These are phyloP conservation scores for Celastrina argiolus DNA, from an alignment of 2,888 invertebrate species.

Conservation along the genomic window DNA sequence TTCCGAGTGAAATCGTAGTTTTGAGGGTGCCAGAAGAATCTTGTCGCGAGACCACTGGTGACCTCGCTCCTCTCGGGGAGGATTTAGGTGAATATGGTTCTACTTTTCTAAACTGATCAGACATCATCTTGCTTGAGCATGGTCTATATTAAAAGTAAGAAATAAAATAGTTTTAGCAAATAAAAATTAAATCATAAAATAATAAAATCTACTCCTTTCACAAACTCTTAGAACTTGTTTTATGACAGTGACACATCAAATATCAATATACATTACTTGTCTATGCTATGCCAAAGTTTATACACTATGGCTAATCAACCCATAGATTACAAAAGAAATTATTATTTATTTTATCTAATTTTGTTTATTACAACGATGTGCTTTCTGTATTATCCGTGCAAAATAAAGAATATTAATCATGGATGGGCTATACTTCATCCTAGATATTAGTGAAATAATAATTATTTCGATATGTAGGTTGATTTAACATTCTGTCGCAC, in stretches of 20 bases:
- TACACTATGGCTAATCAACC: neutral
- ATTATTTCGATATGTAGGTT: too few relatives aligned
- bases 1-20: conserved; percentile 97
- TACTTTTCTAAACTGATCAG: conserved; percentile 94
- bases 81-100: conserved; percentile 97
- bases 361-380: too few relatives aligned
- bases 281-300: neutral
- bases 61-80: conserved; percentile 94
- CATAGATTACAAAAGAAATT: too few relatives aligned
- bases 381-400: too few relatives aligned
- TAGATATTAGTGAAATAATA: too few relatives aligned
- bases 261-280: conserved; percentile 2
- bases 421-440: too few relatives aligned
- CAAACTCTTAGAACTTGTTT: conserved; percentile 17
- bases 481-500: too few relatives aligned
- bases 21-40: conserved; percentile 98
- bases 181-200: conserved; percentile 54
- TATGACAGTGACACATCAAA: conserved; percentile 27
- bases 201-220: conserved; percentile 39
- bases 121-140: conserved; percentile 89
- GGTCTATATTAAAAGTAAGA: conserved; percentile 57
- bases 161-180: conserved; percentile 62
- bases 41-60: conserved; percentile 96
- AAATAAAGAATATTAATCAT: too few relatives aligned
- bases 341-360: too few relatives aligned